Conservation (phyloP, 2,113 vertebrate genomes). For the Cinclus cinclus region DNA sequence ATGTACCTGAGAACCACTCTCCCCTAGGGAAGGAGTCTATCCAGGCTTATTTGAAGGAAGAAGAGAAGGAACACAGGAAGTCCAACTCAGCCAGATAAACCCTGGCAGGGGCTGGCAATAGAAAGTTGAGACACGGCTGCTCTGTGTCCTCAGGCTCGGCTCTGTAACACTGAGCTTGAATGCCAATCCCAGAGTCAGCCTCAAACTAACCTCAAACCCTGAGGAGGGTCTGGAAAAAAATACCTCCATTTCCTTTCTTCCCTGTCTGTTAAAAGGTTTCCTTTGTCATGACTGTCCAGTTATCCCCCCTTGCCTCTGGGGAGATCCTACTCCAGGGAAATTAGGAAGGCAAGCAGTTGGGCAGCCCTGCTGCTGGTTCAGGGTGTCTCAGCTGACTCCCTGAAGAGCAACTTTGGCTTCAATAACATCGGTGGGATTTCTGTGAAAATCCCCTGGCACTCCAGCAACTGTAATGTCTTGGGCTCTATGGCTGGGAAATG, state of each 20-base stretch:
- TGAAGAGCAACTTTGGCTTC: not conserved
- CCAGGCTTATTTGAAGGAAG: not conserved
- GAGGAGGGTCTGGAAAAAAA: not conserved
- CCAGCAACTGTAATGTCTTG: not conserved
- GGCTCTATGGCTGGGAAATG: not conserved
- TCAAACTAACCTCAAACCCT: not conserved
- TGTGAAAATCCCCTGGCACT: not conserved
- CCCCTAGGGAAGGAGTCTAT: not conserved
- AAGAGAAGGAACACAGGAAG: not conserved
- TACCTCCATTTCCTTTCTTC: not conserved
- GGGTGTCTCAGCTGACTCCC: not conserved
- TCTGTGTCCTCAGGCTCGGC: not conserved
- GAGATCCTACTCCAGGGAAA: not conserved
- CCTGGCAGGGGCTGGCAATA: not conserved
- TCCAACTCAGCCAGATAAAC: not conserved
- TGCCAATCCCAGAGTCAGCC: not conserved
- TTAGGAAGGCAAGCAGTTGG: not conserved
- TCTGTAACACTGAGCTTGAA: not conserved
- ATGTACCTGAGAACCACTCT: fast-evolving
- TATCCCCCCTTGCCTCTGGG: not conserved
- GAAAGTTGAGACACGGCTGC: fast-evolving
- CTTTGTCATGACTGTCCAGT: not conserved
- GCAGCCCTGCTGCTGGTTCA: not conserved
- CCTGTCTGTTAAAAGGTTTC: not conserved
- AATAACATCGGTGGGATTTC: not conserved